Evolutionary conservation across 1,140 invertebrate genomes (phyloP).

Genomic region (Scaptomyza hsui): DNA sequence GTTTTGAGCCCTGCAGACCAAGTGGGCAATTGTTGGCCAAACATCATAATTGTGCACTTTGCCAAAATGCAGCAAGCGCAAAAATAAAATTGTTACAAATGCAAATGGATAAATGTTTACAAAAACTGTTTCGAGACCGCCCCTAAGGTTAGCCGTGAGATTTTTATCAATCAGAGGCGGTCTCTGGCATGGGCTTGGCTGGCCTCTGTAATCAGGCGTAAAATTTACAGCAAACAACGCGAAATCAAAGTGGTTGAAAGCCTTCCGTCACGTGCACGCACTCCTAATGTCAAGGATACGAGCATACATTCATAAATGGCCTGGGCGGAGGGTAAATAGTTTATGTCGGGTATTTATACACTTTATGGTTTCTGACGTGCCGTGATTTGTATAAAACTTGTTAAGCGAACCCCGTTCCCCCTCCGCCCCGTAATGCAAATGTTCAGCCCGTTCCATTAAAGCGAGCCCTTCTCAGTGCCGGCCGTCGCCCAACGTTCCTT

Average conservation of each 20-base stretch:
- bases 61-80: slow-evolving; percentile 1
- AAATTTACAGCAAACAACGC: slow-evolving; percentile 71
- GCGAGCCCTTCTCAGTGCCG: slow-evolving; percentile 35
- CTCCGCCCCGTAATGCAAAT: slow-evolving; percentile 64
- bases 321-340: slow-evolving; percentile 47
- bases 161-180: slow-evolving; percentile 69
- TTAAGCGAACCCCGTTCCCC: slow-evolving; percentile 35
- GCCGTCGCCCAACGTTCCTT: slow-evolving; percentile 40
- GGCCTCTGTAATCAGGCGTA: slow-evolving; percentile 64
- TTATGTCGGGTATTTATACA: slow-evolving; percentile 72
- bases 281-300: slow-evolving; percentile 67
- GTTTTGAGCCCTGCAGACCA: slow-evolving; percentile 17
- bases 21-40: slow-evolving; percentile 62
- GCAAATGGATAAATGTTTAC: slow-evolving; percentile 24
- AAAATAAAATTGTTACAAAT: slow-evolving; percentile 21
- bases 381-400: slow-evolving; percentile 69
- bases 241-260: slow-evolving; percentile 70
- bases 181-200: too few relatives aligned
- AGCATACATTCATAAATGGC: background rate
- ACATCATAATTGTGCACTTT: slow-evolving; percentile 65
- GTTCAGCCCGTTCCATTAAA: slow-evolving; percentile 57
- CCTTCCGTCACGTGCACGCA: slow-evolving; percentile 68
- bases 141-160: slow-evolving; percentile 61
- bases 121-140: slow-evolving; percentile 8
- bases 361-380: slow-evolving; percentile 81